A percentile compares a stretch with the other conserved stretches of the same genome.
phyloP scores from a whole-genome alignment of 1,140 invertebrate species.

The Leptinotarsa defecta region DNA sequence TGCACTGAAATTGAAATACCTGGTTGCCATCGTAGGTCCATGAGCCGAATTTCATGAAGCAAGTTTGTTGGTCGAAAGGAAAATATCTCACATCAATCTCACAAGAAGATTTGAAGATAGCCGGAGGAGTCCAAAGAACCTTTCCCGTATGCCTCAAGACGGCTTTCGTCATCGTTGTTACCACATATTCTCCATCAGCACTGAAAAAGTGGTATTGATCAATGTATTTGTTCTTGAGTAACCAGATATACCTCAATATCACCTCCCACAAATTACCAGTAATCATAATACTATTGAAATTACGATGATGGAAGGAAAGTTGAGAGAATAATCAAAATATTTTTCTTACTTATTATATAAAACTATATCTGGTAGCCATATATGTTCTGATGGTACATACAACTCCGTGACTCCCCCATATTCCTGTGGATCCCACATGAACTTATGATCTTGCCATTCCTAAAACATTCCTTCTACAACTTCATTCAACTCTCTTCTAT shows the following conservation, averaged over 20 bases:
- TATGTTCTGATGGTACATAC: slow-evolving; percentile 90
- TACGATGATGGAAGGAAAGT: no score
- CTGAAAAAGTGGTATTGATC: slow-evolving; percentile 57
- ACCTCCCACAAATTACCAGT: no score
- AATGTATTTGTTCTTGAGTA: no score
- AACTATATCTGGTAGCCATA: slow-evolving; percentile 94
- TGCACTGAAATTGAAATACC: slow-evolving; percentile 58
- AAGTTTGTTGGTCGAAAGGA: slow-evolving; percentile 96
- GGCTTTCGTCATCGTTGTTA: slow-evolving; percentile 97
- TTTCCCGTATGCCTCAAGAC: slow-evolving; percentile 87
- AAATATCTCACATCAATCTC: slow-evolving; percentile 96
- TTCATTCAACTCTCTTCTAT: neutral
- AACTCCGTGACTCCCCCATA: slow-evolving; percentile 93
- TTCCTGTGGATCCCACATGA: slow-evolving; percentile 92
- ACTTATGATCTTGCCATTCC: slow-evolving; percentile 98
- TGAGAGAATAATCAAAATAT: no score
- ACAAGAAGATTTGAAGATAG: slow-evolving; percentile 98
- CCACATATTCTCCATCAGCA: slow-evolving; percentile 97
- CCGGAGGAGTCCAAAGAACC: slow-evolving; percentile 89
- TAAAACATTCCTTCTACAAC: slow-evolving; percentile 50
- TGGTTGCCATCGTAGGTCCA: slow-evolving; percentile 98
- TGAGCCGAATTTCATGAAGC: slow-evolving; percentile 95
- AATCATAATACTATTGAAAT: no score
- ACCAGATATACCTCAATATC: no score
- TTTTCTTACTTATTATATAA: slow-evolving; percentile 90